These are phyloP conservation scores for Eulacestoma nigropectus DNA, from an alignment of 2,113 vertebrate species.

Conservation along the genomic window DNA sequence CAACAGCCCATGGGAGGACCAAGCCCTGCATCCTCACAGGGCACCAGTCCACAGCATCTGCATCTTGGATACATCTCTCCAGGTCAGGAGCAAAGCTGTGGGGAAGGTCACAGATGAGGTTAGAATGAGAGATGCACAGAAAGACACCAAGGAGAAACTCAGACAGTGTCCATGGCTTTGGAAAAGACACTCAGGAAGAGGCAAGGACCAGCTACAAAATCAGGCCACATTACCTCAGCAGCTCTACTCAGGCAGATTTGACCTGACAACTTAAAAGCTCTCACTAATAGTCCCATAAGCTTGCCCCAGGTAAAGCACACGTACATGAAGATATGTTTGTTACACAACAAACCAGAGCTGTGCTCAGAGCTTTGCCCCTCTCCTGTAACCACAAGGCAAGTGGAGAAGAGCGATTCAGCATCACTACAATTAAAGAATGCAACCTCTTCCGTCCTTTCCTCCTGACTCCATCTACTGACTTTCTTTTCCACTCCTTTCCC, in stretches of 20 bases:
- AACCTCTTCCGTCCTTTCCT: background rate
- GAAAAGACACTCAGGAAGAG: background rate
- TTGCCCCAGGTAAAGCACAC: background rate
- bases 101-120: background rate
- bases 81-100: background rate
- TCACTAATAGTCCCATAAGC: background rate
- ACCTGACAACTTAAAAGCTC: background rate
- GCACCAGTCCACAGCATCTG: background rate
- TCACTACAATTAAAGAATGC: background rate
- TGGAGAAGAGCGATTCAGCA: background rate
- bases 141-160: background rate
- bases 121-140: background rate
- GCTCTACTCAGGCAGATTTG: background rate
- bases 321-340: background rate
- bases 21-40: background rate
- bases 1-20: fast-evolving
- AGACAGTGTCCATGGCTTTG: background rate
- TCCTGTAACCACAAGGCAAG: background rate
- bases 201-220: background rate
- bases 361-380: background rate
- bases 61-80: fast-evolving
- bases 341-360: background rate
- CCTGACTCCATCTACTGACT: background rate
- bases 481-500: background rate
- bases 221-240: background rate